Conservation (phyloP, 2,888 invertebrate genomes). For the Exocentrus adspersus region DNA sequence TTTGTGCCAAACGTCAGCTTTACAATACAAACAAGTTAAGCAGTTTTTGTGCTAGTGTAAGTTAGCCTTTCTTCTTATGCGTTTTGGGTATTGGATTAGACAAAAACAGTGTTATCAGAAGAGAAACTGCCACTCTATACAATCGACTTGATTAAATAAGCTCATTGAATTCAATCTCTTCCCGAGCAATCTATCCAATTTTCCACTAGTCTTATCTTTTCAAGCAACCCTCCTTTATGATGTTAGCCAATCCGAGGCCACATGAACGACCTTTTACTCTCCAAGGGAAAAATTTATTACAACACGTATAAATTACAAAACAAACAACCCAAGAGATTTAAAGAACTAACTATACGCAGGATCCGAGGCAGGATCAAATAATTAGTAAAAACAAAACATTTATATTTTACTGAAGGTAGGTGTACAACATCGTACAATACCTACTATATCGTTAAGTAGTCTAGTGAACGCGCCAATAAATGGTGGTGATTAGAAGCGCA, state of each 20-base stretch:
- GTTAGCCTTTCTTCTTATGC: slow-evolving; percentile 22
- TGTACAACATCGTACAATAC: too few species aligned
- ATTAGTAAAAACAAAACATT: too few species aligned
- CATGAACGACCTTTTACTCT: slow-evolving; percentile 52
- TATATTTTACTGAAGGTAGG: too few species aligned
- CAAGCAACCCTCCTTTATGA: slow-evolving; percentile 58
- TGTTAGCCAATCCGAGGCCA: slow-evolving; percentile 60
- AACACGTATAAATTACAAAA: slow-evolving; percentile 48
- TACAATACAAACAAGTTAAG: slow-evolving; percentile 26
- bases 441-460: neutral
- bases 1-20: slow-evolving; percentile 40
- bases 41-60: slow-evolving; percentile 7
- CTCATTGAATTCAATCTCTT: slow-evolving; percentile 63
- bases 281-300: slow-evolving; percentile 52
- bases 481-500: slow-evolving; percentile 3
- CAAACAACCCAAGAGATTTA: neutral
- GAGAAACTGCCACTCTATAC: slow-evolving; percentile 43
- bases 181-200: slow-evolving; percentile 62
- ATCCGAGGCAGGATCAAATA: too few species aligned
- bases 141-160: slow-evolving; percentile 61
- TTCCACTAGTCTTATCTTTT: slow-evolving; percentile 62
- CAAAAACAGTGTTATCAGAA: slow-evolving; percentile 35
- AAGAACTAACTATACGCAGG: neutral
- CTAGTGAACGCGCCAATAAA: neutral
- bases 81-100: slow-evolving; percentile 69